phyloP scores from a whole-genome alignment of 2,113 vertebrate genomes.

The Coryphaenoides rupestris region DNA sequence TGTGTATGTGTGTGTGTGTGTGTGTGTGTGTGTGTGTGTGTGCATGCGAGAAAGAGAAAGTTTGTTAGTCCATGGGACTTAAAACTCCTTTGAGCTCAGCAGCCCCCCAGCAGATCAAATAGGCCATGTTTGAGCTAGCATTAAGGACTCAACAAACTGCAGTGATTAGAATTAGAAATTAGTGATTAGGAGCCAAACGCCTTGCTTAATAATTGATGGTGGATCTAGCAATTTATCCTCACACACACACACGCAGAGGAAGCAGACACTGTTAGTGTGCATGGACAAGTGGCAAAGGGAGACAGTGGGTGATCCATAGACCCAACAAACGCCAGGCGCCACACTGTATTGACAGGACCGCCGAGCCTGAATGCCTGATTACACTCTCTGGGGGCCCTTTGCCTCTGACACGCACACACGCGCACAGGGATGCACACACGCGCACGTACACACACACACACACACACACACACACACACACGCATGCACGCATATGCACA shows the following conservation, averaged over 20 bases:
- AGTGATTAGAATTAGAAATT: constrained; percentile 99
- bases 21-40: neutral
- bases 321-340: constrained; percentile 90
- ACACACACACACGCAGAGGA: constrained; percentile 27
- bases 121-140: constrained; percentile 92
- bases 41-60: constrained; percentile 13
- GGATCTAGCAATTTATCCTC: constrained; percentile 83
- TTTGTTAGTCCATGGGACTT: constrained; percentile 71
- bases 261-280: constrained; percentile 81
- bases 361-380: constrained; percentile 93
- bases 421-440: constrained; percentile 43
- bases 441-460: constrained; percentile 58
- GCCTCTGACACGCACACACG: constrained; percentile 58
- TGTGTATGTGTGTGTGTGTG: neutral
- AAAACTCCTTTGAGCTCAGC: constrained; percentile 16
- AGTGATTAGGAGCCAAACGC: constrained; percentile 95
- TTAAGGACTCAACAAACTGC: constrained; percentile 97
- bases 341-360: constrained; percentile 86
- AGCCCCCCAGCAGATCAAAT: constrained; percentile 83
- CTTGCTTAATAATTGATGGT: constrained; percentile 98
- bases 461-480: constrained; percentile 41
- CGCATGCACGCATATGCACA: constrained; percentile 54
- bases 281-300: constrained; percentile 67
- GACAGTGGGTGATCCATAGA: constrained; percentile 84
- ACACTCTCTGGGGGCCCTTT: constrained; percentile 88